Base-by-base conservation (phyloP, 2,797 vertebrate genomes). In the Gobio occitaniae region DNA sequence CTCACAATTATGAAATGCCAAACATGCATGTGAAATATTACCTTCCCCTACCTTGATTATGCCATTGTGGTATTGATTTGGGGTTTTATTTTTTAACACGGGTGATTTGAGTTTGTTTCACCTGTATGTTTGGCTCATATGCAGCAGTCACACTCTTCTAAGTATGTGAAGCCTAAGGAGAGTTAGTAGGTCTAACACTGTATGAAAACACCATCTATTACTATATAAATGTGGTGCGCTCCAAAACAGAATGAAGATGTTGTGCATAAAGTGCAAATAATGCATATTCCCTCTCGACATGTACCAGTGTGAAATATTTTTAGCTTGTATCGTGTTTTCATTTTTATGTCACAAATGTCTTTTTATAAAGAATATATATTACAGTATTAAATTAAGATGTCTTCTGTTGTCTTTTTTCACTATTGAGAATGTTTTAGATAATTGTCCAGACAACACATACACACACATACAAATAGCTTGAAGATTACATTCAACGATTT, bases 141-240 rank as follows among this genome's bases (percentile, higher is more conserved):
- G 84, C 82, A 78, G 92, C 77, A 90, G 89, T 92, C 89, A 91
- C 86, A 91, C 92, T 91, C 92, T 83, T 88, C 47, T 68, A 92
- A 94, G 91, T 93, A 93, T 94, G 94, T 95, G 94, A 95, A 95
- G 90, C 93, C 74, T 93, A 90, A 92, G 90, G 93, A 92, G 90
- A 93, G 88, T 91, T 92, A 89, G 92, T 96, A 96, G 95, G 96
- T 95, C 90, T 93, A 95, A 98, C 97, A 96, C 97, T 98, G 97
- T 96, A 96, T 95, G 94, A 95, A 93, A 93, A 77, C 95, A 96
- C 96, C 97, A 95, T 88, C 95, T 94, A 96, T 96, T 95, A 95
- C 94, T 95, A 95, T 95, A 91, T 96, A 92, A 93, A 91, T 94
- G 93, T 84, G 94, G 94, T 93, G 93, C 92, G 93, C 93, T 79